Conservation (phyloP, 2,888 invertebrate species). For the Ophraella communa region DNA sequence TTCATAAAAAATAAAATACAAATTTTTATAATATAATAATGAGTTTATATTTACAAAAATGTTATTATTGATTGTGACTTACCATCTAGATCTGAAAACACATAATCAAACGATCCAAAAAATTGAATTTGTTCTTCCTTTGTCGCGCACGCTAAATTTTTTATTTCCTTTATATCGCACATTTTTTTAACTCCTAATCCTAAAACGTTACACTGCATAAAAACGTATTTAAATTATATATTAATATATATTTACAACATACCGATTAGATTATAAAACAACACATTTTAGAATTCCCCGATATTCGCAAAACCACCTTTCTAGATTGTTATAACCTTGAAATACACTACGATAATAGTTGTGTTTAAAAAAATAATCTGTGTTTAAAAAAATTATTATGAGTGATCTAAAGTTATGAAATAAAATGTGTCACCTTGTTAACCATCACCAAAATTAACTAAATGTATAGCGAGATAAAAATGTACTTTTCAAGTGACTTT, state of each 20-base stretch:
- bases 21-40: too few relatives aligned
- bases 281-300: not conserved
- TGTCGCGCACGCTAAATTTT: constrained; percentile 22
- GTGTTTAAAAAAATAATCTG: not conserved
- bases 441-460: too few relatives aligned
- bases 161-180: constrained; percentile 26
- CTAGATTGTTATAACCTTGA: not conserved
- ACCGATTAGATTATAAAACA: not conserved
- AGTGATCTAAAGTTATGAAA: too few relatives aligned
- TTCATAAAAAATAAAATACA: too few relatives aligned
- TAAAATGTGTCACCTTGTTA: too few relatives aligned
- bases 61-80: constrained; percentile 8
- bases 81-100: constrained; percentile 38
- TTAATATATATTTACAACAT: not conserved
- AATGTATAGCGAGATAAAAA: too few relatives aligned
- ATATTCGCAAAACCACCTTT: too few relatives aligned
- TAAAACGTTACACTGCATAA: too few relatives aligned
- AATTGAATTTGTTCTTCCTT: constrained; percentile 30
- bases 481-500: too few relatives aligned
- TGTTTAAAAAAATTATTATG: too few relatives aligned
- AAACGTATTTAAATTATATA: too few relatives aligned
- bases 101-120: constrained; percentile 33
- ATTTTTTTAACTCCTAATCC: not conserved
- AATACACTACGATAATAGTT: not conserved
- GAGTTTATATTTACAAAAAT: too few relatives aligned